Evolutionary conservation across 1,140 invertebrate species (phyloP).

Genomic region (Centruroides sculpturatus): DNA sequence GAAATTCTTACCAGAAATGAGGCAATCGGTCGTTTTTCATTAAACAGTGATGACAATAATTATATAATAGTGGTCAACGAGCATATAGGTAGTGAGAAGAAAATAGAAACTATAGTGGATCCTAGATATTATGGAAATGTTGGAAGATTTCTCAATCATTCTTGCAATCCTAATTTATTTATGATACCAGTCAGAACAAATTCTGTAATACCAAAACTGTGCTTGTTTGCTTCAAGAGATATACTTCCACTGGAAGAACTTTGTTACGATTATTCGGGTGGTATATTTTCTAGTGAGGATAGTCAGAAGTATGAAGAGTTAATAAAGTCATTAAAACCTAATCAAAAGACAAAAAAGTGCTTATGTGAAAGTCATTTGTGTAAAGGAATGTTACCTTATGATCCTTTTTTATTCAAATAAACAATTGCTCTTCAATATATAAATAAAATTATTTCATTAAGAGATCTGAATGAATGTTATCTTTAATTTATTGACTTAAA

Average conservation of each 20-base stretch:
- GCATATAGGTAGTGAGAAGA: neutral
- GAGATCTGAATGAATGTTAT: no score
- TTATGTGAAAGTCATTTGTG: no score
- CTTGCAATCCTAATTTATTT: constrained; percentile 75
- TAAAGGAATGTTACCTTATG: no score
- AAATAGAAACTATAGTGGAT: constrained; percentile 9
- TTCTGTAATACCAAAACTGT: constrained; percentile 10
- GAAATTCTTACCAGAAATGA: constrained; percentile 12
- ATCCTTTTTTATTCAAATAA: no score
- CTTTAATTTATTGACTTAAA: no score
- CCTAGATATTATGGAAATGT: constrained; percentile 62
- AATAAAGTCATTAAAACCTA: no score
- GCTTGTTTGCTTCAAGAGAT: constrained; percentile 11
- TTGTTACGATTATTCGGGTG: constrained; percentile 8
- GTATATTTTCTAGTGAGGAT: neutral
- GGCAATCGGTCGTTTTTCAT: neutral
- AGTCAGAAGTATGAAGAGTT: no score
- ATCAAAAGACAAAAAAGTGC: no score
- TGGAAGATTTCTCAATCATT: constrained; percentile 87
- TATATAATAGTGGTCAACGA: constrained; percentile 13
- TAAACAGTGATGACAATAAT: neutral
- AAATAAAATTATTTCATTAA: no score
- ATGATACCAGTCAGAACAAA: constrained; percentile 40
- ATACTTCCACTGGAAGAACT: constrained; percentile 11
- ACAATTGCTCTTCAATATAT: no score